phyloP scores from a whole-genome alignment of 2,888 invertebrate genomes.

The Litoditis marina region DNA sequence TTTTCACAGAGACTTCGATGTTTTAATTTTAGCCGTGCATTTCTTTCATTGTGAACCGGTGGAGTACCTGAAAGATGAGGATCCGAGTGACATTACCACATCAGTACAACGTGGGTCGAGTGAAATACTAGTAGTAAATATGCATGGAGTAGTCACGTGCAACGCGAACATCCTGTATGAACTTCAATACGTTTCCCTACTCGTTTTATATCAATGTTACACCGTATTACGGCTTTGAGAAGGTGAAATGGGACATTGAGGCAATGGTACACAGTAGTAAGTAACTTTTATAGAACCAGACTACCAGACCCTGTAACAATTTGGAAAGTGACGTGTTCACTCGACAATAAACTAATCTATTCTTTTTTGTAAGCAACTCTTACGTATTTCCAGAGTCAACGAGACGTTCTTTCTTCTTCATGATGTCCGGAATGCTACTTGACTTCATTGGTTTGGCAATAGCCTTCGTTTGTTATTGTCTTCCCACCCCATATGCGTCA shows the following conservation, averaged over 20 bases:
- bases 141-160: no score
- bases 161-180: no score
- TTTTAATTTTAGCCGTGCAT: conserved; percentile 46
- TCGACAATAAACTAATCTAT: neutral
- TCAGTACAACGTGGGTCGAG: conserved; percentile 54
- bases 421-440: conserved; percentile 44
- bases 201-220: no score
- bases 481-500: conserved; percentile 48
- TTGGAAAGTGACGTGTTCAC: no score
- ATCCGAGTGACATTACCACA: conserved; percentile 56
- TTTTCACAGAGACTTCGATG: no score
- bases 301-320: no score
- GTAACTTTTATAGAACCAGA: no score
- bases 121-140: no score
- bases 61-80: conserved; percentile 53
- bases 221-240: no score
- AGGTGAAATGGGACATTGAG: no score
- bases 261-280: no score
- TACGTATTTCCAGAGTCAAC: conserved; percentile 50
- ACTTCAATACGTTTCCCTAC: no score
- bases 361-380: neutral
- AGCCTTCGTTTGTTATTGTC: conserved; percentile 44
- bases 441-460: conserved; percentile 34
- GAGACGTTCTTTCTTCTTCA: conserved; percentile 49
- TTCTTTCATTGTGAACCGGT: conserved; percentile 50